Conservation (phyloP, 2,113 vertebrate species). For the Lophotis ruficrista region DNA sequence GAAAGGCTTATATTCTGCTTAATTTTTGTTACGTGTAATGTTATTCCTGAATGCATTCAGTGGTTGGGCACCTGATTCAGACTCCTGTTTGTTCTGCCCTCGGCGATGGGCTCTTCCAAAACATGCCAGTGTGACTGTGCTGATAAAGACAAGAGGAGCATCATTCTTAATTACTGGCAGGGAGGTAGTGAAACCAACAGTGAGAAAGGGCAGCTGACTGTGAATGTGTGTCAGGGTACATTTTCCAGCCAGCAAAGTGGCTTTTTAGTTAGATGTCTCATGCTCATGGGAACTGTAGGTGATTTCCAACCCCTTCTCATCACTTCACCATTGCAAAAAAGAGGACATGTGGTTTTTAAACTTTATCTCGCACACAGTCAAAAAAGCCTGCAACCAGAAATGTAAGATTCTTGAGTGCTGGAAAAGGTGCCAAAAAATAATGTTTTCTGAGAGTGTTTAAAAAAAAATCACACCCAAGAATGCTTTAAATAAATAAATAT, state of each 20-base stretch:
- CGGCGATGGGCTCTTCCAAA: fast-evolving
- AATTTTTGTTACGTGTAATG: background rate
- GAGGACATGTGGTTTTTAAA: background rate
- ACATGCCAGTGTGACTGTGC: background rate
- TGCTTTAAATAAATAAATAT: background rate
- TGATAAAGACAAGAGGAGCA: background rate
- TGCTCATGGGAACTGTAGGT: background rate
- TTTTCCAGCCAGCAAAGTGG: background rate
- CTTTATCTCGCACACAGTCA: background rate
- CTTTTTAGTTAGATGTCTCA: background rate
- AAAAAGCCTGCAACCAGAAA: background rate
- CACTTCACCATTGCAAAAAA: background rate
- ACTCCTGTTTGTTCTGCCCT: background rate
- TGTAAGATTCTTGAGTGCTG: background rate
- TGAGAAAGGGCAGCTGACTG: background rate
- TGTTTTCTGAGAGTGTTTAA: background rate
- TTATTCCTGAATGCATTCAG: background rate
- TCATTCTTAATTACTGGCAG: background rate
- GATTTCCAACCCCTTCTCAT: background rate
- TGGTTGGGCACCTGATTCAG: background rate
- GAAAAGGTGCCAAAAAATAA: background rate
- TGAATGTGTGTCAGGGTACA: background rate
- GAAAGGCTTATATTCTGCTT: background rate
- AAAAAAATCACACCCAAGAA: background rate
- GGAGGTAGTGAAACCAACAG: background rate